phyloP scores from a whole-genome alignment of 2,797 vertebrate genomes.

The Yasuhikotakia modesta region DNA sequence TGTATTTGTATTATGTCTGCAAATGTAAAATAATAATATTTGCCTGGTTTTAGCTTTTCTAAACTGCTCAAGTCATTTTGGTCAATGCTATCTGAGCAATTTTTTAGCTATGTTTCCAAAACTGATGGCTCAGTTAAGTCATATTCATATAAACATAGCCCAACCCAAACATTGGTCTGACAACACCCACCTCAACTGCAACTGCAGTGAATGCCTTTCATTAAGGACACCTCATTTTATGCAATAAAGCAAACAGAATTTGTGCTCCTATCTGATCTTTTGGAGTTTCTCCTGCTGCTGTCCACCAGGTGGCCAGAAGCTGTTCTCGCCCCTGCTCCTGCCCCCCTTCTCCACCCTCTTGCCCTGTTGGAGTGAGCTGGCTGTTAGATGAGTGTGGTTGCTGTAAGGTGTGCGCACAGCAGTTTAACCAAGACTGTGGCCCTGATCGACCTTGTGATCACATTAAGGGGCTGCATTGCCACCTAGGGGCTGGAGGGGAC shows the following conservation, averaged over 20 bases:
- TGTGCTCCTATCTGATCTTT: not conserved
- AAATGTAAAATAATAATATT: not conserved
- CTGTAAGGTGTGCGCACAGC: constrained; percentile 77
- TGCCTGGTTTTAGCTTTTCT: not conserved
- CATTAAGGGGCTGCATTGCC: constrained; percentile 80
- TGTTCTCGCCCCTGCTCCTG: constrained; percentile 68
- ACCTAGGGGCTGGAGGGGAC: constrained; percentile 73
- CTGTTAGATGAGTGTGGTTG: constrained; percentile 75
- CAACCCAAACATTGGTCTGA: not conserved
- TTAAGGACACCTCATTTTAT: not conserved
- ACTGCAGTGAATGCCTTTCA: not conserved
- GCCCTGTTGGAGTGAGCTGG: constrained; percentile 73
- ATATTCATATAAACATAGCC: constrained; percentile 8
- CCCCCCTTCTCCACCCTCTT: constrained; percentile 57
- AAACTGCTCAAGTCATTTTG: not conserved
- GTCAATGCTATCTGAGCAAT: no score
- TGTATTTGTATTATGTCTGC: no score
- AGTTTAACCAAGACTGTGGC: constrained; percentile 79
- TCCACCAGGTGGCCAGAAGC: not conserved
- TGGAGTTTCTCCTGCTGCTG: not conserved
- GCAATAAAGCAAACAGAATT: constrained; percentile 6
- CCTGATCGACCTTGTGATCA: constrained; percentile 74
- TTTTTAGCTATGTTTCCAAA: no score
- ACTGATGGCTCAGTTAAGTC: no score
- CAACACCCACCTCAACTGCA: not conserved